These are phyloP conservation scores for Archips xylosteana DNA, from an alignment of 2,888 invertebrate genomes.

Conservation along the genomic window DNA sequence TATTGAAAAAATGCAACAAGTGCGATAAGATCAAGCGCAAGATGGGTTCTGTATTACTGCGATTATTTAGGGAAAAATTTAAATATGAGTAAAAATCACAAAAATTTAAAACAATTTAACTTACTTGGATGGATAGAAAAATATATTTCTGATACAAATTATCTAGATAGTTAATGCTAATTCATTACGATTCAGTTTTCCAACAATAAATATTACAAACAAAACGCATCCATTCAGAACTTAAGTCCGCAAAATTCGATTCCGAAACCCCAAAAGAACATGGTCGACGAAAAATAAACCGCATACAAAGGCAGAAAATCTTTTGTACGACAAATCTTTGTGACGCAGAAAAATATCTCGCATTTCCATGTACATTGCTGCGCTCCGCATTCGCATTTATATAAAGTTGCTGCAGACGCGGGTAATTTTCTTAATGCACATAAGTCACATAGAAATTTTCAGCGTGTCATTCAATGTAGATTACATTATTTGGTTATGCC, in stretches of 20 bases:
- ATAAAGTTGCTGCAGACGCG: conserved; percentile 32
- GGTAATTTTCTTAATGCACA: conserved; percentile 40
- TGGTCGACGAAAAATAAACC: conserved; percentile 17
- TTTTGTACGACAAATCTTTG: conserved; percentile 42
- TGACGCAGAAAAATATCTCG: conserved; percentile 42
- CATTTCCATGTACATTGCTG: conserved; percentile 40
- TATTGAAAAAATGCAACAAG: too few species aligned
- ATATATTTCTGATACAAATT: too few species aligned
- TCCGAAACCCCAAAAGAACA: conserved; percentile 13
- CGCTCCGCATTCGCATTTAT: conserved; percentile 34
- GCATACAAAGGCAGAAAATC: conserved; percentile 32
- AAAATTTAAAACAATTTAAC: too few species aligned
- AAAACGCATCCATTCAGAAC: conserved; percentile 1
- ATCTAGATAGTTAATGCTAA: too few species aligned
- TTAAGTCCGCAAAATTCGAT: conserved; percentile 17
- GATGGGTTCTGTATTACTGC: too few species aligned
- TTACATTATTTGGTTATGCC: background rate
- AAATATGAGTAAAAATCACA: too few species aligned
- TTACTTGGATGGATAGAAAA: too few species aligned
- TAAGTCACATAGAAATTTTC: conserved; percentile 31
- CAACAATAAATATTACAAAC: background rate
- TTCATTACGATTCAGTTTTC: too few species aligned
- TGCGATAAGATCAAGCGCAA: too few species aligned
- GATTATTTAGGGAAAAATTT: too few species aligned
- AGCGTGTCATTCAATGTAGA: conserved; percentile 2